Conservation (phyloP, 2,888 invertebrate species). For the Andrena marginata region DNA sequence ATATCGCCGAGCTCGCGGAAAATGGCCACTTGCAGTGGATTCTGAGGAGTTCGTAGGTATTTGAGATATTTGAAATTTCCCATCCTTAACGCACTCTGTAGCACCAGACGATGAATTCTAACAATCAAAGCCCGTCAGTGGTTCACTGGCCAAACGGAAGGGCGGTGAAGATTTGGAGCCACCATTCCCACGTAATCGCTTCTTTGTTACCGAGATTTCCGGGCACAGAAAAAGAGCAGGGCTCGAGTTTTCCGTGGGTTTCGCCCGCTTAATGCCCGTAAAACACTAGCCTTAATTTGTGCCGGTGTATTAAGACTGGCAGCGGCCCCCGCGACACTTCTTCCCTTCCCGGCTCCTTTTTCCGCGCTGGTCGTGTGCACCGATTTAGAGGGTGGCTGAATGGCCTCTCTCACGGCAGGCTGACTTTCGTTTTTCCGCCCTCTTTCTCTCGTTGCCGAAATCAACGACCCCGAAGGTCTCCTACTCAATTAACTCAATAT, state of each 20-base stretch:
- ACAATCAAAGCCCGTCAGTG: not conserved
- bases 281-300: conserved; percentile 31
- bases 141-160: not conserved
- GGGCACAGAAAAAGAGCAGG: not conserved
- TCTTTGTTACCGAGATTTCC: conserved; percentile 15
- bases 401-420: conserved; percentile 20
- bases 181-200: conserved; percentile 26
- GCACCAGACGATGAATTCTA: no score
- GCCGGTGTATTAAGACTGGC: conserved; percentile 42
- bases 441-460: conserved; percentile 29
- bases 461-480: conserved; percentile 34
- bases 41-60: no score
- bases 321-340: conserved; percentile 52
- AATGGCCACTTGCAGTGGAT: no score
- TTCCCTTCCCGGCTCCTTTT: conserved; percentile 31
- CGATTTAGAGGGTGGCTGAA: conserved; percentile 39
- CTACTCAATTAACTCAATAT: conserved; percentile 60
- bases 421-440: conserved; percentile 51
- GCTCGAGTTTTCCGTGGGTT: not conserved
- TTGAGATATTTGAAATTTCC: no score
- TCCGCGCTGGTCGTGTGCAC: conserved; percentile 32
- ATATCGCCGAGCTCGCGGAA: no score
- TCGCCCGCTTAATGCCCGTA: conserved; percentile 17
- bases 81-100: no score
- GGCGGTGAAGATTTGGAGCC: not conserved